A percentile compares a stretch with the other conserved stretches of the same genome.
These are phyloP conservation scores for Aurelia coerulea DNA, from an alignment of 30 jellyfish, hydroid and myxozoan species.

Conservation along the genomic window DNA sequence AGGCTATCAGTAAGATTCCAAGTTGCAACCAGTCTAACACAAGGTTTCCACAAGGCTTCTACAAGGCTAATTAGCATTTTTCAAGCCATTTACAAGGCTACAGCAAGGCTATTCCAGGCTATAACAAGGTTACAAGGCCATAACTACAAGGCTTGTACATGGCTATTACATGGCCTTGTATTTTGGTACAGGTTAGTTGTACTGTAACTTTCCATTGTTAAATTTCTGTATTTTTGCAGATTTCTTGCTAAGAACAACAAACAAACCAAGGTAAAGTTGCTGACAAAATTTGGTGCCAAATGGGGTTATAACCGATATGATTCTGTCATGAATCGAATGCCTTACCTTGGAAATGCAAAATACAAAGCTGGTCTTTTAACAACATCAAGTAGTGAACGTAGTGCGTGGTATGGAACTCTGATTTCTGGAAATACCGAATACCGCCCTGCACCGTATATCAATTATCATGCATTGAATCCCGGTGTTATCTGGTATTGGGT, in stretches of 20 bases:
- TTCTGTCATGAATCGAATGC: constrained; percentile 69
- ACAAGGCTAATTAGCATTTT: no score
- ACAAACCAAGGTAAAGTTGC: constrained; percentile 56
- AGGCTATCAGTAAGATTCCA: no score
- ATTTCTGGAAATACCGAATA: constrained; percentile 63
- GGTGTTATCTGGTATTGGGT: constrained; percentile 96
- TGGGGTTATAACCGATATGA: constrained; percentile 74
- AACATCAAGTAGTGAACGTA: constrained; percentile 60
- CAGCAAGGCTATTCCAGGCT: no score
- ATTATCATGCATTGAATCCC: constrained; percentile 60
- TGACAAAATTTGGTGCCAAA: constrained; percentile 48
- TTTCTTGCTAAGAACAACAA: constrained; percentile 2
- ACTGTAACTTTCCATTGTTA: not conserved
- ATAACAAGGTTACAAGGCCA: no score
- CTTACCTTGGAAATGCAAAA: constrained; percentile 73
- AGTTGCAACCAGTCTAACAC: no score
- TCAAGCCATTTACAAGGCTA: no score
- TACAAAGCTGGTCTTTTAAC: constrained; percentile 61
- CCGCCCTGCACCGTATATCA: constrained; percentile 82
- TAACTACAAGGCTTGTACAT: no score
- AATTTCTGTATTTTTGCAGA: constrained; percentile 2
- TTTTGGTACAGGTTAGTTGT: no score
- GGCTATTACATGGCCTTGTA: no score
- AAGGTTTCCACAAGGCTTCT: no score
- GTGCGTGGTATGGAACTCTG: constrained; percentile 79